Percentiles rank a stretch among this genome's conserved stretches.
Conservation (phyloP, 2,888 invertebrate species). For the Diarsia dahlii region DNA sequence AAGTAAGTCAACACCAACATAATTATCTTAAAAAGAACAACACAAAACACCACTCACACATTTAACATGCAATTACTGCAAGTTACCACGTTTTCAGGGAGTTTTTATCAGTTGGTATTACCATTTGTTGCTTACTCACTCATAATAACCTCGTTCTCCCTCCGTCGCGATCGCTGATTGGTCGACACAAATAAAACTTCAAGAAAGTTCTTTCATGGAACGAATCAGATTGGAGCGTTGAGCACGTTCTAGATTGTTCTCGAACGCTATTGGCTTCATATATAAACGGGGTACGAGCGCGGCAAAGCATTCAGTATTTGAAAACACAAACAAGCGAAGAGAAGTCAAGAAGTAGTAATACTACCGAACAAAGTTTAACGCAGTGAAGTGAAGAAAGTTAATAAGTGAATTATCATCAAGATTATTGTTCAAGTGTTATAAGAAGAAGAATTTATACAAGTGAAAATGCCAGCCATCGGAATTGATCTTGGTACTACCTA, state of each 20-base stretch:
- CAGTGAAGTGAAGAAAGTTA: conserved; percentile 58
- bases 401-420: conserved; percentile 41
- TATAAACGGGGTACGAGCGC: conserved; percentile 71
- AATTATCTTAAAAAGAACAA: background rate
- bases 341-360: conserved; percentile 70
- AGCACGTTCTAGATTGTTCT: conserved; percentile 77
- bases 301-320: conserved; percentile 82
- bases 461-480: conserved; percentile 85
- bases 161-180: conserved; percentile 70
- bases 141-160: conserved; percentile 52
- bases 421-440: conserved; percentile 40
- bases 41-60: conserved; percentile 1
- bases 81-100: conserved; percentile 53
- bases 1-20: background rate
- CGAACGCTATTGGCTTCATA: conserved; percentile 71
- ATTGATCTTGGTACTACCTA: conserved; percentile 96
- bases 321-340: conserved; percentile 76
- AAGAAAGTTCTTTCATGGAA: conserved; percentile 72
- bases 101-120: conserved; percentile 60
- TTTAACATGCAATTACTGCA: background rate
- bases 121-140: conserved; percentile 57
- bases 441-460: conserved; percentile 39
- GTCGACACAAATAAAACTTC: conserved; percentile 65
- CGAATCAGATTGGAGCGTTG: conserved; percentile 73
- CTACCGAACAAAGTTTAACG: conserved; percentile 64